Evolutionary conservation across 2,797 vertebrate species (phyloP), one percentile per base, ranked within the genome.

Genomic region (Coregonus suidteri): DNA sequence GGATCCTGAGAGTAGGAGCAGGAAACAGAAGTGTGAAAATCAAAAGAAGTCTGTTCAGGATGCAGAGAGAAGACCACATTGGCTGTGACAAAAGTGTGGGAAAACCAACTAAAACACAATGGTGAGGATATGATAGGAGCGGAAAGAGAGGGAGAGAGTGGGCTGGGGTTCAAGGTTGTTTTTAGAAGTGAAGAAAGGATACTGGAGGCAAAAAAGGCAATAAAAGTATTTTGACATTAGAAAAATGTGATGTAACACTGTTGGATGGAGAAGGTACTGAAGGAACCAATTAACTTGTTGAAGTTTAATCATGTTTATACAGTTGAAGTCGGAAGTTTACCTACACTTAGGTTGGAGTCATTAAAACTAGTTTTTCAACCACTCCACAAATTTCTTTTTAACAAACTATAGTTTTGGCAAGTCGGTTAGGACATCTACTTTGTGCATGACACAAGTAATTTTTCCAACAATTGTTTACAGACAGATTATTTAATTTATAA

Each of bases 11-110:
- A 47, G 20, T 74, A 13, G 35, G 56, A 25, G 11, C 25, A 6
- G 15, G 16, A 83, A 79, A 73, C 73, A 73, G 80, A 78, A 59
- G 67, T 83, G 77, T 74, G 71, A 35, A 80, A 80, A 78, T 37
- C 30, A 75, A 75, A 76, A 54, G 0, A 74, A 56, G 79, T 71
- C 78, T 87, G 77, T 71, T 68, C 82, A 88, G 75, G 76, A 87
- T 84, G 73, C 82, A 77, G 59, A 1, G 59, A 9, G 3, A 20
- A 64, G 73, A 71, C 20, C 20, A 71, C 75, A 78, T 34, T 76
- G 79, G 68, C 82, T 79, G 84, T 68, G 59, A 82, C 67, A 79
- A 83, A 83, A 81, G 78, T 53, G 30, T 37, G 25, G 25, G 59
- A 6, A 20, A 54, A 75, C 82, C 83, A 82, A 37, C 77, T 54